Evolutionary conservation across 1,140 invertebrate genomes (phyloP).

Genomic region (Drosophila paulistorum): DNA sequence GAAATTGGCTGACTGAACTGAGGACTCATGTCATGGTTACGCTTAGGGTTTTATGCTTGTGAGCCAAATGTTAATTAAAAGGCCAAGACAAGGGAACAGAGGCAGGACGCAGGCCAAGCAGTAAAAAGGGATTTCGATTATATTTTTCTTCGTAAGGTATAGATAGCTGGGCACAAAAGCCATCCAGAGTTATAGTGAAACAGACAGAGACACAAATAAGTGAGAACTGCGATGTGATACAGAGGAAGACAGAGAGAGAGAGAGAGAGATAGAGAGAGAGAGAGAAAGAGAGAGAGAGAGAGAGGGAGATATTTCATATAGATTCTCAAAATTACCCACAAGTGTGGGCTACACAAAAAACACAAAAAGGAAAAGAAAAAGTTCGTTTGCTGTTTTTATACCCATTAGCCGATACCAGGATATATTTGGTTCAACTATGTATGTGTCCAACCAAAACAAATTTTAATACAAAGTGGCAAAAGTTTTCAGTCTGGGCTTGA

Average conservation of each 20-base stretch:
- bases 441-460: too few species aligned
- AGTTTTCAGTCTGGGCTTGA: too few species aligned
- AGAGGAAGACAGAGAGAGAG: conserved; percentile 18
- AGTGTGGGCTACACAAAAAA: conserved; percentile 6
- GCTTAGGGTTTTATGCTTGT: conserved; percentile 43
- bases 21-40: conserved; percentile 20
- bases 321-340: conserved; percentile 61
- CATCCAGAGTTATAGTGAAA: not conserved
- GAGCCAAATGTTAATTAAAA: conserved; percentile 71
- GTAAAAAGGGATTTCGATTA: conserved; percentile 41
- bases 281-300: conserved; percentile 53
- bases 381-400: not conserved
- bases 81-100: conserved; percentile 7
- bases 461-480: too few species aligned
- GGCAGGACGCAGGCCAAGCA: not conserved
- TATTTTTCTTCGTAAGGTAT: conserved; percentile 35
- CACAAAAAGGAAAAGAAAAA: not conserved
- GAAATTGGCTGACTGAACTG: conserved; percentile 45
- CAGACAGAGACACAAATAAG: not conserved
- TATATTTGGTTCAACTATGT: not conserved
- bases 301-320: conserved; percentile 37
- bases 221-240: conserved; percentile 10
- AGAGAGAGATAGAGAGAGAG: too few species aligned
- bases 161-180: conserved; percentile 15
- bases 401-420: not conserved